Evolutionary conservation across 1,140 invertebrate genomes (phyloP).

Genomic region (Achatina immaculata): DNA sequence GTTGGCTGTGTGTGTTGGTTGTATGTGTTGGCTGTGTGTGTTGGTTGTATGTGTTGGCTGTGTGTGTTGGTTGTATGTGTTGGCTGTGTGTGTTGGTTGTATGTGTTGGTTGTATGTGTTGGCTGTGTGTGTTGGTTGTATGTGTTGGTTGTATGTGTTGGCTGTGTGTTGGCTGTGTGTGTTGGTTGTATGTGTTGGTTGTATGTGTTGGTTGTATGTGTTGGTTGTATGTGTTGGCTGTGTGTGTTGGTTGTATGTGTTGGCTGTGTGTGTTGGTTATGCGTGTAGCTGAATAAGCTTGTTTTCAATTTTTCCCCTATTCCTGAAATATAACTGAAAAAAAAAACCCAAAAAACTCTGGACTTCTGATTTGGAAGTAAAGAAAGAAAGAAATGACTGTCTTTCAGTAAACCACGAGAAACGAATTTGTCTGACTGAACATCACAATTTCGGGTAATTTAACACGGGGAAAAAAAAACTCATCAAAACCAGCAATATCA

Average conservation of each 20-base stretch:
- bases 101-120: not conserved
- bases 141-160: not conserved
- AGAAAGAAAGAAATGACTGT: no score
- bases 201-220: not conserved
- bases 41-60: not conserved
- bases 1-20: not conserved
- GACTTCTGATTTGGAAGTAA: no score
- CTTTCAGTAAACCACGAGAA: no score
- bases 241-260: not conserved
- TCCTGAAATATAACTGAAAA: no score
- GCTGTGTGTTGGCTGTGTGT: not conserved
- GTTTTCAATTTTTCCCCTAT: no score
- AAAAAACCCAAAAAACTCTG: no score
- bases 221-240: not conserved
- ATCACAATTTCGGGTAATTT: no score
- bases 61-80: not conserved
- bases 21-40: not conserved
- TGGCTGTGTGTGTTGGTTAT: no score
- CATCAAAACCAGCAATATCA: no score
- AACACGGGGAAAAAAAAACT: no score
- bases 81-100: not conserved
- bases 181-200: not conserved
- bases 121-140: not conserved
- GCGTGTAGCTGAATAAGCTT: no score
- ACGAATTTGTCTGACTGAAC: no score